Conservation (phyloP, 1,140 invertebrate species). For the Schlechtendalia chinensis region DNA sequence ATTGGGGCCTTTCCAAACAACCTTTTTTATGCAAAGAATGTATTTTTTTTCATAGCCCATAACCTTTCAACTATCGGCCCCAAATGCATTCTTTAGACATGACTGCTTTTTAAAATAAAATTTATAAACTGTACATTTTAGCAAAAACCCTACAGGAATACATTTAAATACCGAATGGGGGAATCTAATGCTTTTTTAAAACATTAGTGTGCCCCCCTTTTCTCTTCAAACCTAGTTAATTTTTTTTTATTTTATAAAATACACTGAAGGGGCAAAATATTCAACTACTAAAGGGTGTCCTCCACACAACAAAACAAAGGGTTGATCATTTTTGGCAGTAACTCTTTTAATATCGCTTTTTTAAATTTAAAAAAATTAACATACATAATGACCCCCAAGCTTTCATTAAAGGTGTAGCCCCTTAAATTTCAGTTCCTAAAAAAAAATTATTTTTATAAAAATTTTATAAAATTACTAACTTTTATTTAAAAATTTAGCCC, state of each 20-base stretch:
- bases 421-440: constrained; percentile 86
- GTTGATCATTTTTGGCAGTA: constrained; percentile 97
- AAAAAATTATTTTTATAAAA: constrained; percentile 11
- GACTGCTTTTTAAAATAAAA: constrained; percentile 26
- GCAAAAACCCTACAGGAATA: constrained; percentile 51
- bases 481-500: constrained; percentile 77
- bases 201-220: constrained; percentile 95
- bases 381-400: constrained; percentile 98
- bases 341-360: constrained; percentile 91
- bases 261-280: constrained; percentile 82
- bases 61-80: constrained; percentile 33
- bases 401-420: constrained; percentile 97
- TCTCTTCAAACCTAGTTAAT: constrained; percentile 97
- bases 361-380: constrained; percentile 94
- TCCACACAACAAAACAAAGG: constrained; percentile 93
- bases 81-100: constrained; percentile 33
- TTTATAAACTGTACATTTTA: constrained; percentile 14
- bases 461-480: too few relatives aligned
- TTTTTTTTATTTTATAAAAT: constrained; percentile 97
- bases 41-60: constrained; percentile 37
- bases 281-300: constrained; percentile 92
- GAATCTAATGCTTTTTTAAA: constrained; percentile 88
- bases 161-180: constrained; percentile 76
- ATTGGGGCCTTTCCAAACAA: constrained; percentile 37
- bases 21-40: constrained; percentile 37